Percentiles rank a stretch among this genome's conserved stretches.
phyloP scores from a whole-genome alignment of 2,797 vertebrate genomes.

The Australoheros facetus region DNA sequence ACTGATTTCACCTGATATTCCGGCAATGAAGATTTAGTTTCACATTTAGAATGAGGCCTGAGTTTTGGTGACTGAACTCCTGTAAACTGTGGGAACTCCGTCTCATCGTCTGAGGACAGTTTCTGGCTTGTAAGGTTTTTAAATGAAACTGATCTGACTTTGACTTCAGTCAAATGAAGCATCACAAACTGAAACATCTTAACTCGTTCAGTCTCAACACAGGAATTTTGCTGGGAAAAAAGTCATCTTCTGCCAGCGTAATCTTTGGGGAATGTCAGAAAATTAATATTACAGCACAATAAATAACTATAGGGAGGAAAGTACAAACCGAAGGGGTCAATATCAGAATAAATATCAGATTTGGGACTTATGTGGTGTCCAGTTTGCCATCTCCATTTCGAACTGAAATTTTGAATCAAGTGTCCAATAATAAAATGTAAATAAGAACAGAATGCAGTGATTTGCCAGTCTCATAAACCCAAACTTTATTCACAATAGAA shows the following conservation, averaged over 20 bases:
- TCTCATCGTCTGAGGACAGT: background rate
- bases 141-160: background rate
- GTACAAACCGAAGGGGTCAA: background rate
- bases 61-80: background rate
- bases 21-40: background rate
- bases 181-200: background rate
- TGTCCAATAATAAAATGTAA: background rate
- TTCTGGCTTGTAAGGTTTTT: background rate
- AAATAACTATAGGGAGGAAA: too few species aligned
- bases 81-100: background rate
- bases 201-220: too few species aligned
- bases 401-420: too few species aligned
- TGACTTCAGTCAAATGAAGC: background rate
- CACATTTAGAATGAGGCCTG: background rate
- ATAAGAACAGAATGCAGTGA: background rate
- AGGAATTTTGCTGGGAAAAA: too few species aligned
- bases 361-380: background rate
- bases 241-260: too few species aligned
- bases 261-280: too few species aligned
- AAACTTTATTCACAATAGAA: background rate
- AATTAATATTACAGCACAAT: too few species aligned
- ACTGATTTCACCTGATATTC: background rate
- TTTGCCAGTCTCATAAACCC: background rate
- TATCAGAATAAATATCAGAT: fast-evolving
- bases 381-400: too few species aligned